A percentile compares a stretch with the other conserved stretches of the same genome.
Conservation (phyloP, 1,140 invertebrate species). For the Choristoneura fumiferana region DNA sequence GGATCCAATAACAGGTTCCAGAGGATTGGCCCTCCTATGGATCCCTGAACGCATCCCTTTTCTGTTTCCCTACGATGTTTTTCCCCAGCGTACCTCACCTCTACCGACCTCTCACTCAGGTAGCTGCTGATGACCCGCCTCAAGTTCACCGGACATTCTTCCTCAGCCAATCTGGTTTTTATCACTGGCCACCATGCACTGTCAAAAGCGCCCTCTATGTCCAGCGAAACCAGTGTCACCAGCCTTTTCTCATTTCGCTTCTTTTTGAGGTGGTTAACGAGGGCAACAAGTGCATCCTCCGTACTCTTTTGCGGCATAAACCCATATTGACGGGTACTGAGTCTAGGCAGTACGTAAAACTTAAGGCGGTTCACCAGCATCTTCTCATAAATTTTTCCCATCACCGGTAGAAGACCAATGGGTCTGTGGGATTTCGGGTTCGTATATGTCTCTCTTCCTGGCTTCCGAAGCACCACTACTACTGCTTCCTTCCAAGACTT, state of each 20-base stretch:
- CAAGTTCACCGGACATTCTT: too few species aligned
- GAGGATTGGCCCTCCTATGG: not conserved
- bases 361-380: constrained; percentile 12
- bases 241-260: not conserved
- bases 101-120: not conserved
- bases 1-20: not conserved
- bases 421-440: constrained; percentile 8
- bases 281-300: constrained; percentile 19
- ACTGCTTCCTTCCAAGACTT: constrained; percentile 15
- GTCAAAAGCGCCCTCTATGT: too few species aligned
- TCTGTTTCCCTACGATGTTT: not conserved
- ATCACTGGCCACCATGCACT: not conserved
- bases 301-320: too few species aligned
- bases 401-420: too few species aligned
- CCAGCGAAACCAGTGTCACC: not conserved
- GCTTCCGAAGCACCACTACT: constrained; percentile 19
- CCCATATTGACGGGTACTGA: too few species aligned
- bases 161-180: not conserved
- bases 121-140: not conserved
- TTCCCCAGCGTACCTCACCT: not conserved
- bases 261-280: not conserved
- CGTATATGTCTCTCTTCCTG: constrained; percentile 7
- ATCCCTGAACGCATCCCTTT: too few species aligned
- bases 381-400: constrained; percentile 22
- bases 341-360: constrained; percentile 13